These are phyloP conservation scores for Phorcus lineatus DNA, from an alignment of 2,888 invertebrate genomes.

Conservation along the genomic window DNA sequence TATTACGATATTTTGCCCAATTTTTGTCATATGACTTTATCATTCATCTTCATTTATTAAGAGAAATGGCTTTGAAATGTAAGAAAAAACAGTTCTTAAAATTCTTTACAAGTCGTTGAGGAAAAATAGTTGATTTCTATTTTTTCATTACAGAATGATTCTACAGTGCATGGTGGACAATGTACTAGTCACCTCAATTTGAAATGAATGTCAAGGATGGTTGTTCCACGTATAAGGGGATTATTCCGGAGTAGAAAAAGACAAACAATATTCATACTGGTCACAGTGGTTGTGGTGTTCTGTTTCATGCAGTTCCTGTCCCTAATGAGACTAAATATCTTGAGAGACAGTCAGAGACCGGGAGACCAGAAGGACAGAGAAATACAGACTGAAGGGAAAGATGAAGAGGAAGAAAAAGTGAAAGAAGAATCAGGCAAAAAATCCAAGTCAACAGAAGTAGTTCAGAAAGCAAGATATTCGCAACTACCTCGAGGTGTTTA, in stretches of 20 bases:
- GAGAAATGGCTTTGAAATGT: too few species aligned
- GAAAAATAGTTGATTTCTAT: too few species aligned
- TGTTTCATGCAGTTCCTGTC: background rate
- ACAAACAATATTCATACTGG: background rate
- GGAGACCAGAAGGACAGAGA: background rate
- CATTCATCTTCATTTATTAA: too few species aligned
- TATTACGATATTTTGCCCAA: too few species aligned
- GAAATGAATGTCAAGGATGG: too few species aligned
- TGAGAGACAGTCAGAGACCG: background rate
- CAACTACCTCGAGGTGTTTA: slow-evolving; percentile 4
- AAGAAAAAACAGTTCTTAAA: too few species aligned
- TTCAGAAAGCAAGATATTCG: background rate
- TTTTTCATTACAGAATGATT: too few species aligned
- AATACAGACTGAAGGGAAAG: background rate
- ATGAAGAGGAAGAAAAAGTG: background rate
- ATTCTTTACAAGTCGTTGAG: too few species aligned
- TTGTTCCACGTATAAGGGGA: too few species aligned
- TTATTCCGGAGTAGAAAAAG: background rate
- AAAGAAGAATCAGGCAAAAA: background rate
- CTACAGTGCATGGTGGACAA: too few species aligned
- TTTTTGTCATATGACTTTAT: too few species aligned
- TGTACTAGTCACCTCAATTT: too few species aligned
- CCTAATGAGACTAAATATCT: background rate
- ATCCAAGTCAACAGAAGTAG: background rate
- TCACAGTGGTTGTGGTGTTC: background rate